Evolutionary conservation across 2,113 vertebrate genomes (phyloP).

Genomic region (Oxygymnocypris stewartii): DNA sequence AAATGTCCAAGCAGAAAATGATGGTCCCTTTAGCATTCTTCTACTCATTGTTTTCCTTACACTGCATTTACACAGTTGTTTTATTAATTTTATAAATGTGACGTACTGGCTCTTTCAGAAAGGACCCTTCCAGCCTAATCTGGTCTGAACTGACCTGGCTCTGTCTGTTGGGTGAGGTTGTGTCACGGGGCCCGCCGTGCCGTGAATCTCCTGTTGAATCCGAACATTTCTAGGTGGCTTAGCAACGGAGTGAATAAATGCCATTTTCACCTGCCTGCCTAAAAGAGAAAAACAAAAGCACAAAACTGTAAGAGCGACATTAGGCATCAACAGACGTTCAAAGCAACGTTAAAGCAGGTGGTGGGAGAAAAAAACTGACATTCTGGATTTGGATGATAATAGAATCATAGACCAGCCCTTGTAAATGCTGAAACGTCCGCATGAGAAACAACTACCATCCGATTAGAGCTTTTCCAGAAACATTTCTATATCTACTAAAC

Average conservation of each 20-base stretch:
- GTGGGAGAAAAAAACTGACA: not conserved
- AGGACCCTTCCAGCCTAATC: not conserved
- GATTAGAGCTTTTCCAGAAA: too few species aligned
- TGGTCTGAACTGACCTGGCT: conserved; percentile 69
- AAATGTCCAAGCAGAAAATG: too few species aligned
- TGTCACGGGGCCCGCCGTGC: conserved; percentile 66
- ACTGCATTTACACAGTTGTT: not conserved
- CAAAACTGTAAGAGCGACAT: not conserved
- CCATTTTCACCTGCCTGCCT: conserved; percentile 87
- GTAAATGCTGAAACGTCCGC: too few species aligned
- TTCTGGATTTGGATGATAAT: not conserved
- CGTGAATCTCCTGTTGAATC: conserved; percentile 76
- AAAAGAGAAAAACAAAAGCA: conserved; percentile 29
- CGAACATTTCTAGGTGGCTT: conserved; percentile 79
- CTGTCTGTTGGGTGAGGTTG: conserved; percentile 67
- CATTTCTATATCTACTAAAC: too few species aligned
- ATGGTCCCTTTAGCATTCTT: too few species aligned
- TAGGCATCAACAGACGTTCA: not conserved
- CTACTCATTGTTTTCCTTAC: too few species aligned
- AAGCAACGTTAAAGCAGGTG: not conserved
- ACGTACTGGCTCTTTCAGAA: not conserved
- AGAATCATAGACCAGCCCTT: too few species aligned
- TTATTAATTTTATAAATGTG: not conserved
- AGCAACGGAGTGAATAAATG: conserved; percentile 78
- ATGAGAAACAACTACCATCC: too few species aligned